Evolutionary conservation across 2,113 vertebrate genomes (phyloP).

Genomic region (Spermophilus dauricus): DNA sequence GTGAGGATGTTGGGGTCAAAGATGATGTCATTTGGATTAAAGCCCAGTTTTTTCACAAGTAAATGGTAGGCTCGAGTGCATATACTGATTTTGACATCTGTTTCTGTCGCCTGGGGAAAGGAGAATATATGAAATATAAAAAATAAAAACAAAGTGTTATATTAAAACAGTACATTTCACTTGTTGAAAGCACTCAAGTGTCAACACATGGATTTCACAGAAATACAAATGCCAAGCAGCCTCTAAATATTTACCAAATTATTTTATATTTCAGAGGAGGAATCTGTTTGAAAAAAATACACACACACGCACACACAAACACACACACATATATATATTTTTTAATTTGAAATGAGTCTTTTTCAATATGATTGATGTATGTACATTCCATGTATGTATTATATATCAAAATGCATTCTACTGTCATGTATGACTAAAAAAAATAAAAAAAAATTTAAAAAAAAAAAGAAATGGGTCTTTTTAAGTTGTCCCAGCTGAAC

Average conservation of each 20-base stretch:
- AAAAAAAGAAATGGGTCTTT: too few relatives aligned
- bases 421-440: too few relatives aligned
- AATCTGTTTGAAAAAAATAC: neutral
- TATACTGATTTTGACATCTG: slow-evolving; percentile 92
- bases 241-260: neutral
- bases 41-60: slow-evolving; percentile 91
- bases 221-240: slow-evolving; percentile 12
- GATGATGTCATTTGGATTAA: slow-evolving; percentile 97
- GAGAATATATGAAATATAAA: slow-evolving; percentile 4
- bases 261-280: neutral
- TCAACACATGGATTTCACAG: slow-evolving; percentile 20
- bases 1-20: slow-evolving; percentile 99
- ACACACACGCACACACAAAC: neutral
- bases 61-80: slow-evolving; percentile 95
- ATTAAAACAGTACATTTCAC: slow-evolving; percentile 5
- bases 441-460: too few relatives aligned
- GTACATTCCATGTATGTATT: too few relatives aligned
- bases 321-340: neutral
- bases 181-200: neutral
- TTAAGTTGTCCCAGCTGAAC: too few relatives aligned
- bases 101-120: slow-evolving; percentile 93
- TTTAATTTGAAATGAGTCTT: too few relatives aligned
- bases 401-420: too few relatives aligned
- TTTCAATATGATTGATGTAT: too few relatives aligned
- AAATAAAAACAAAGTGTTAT: slow-evolving; percentile 10